Base-by-base conservation (phyloP, 2,797 vertebrate genomes). In the Choloepus didactylus region DNA sequence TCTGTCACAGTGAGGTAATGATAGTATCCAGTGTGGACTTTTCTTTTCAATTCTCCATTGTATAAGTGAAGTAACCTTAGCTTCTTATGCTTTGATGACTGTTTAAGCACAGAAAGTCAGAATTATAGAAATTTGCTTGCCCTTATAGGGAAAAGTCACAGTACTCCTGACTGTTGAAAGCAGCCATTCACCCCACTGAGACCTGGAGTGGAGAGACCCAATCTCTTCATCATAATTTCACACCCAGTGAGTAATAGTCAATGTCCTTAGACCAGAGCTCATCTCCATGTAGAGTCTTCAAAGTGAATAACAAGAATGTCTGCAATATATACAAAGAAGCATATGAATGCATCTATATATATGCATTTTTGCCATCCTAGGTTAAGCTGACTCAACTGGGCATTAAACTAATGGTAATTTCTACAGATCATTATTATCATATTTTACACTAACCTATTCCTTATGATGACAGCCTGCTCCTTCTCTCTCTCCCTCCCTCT, bases 321-420 rank as follows among this genome's bases (percentile, higher is more conserved):
- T 51, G 35, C 1, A 79, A 15, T 41, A 70, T 5, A 44, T 38
- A 8, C 6, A 59, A 66, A 73, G 25, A 2, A 69, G 3, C 18
- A 41, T 66, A 54, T 41, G 62, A 9, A 49, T 2, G 18, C 8
- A 27, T 35, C 35, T 9, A 2, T 31, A 0, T 73, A 1, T 27
- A 11, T 56, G 7, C 31, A 75, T 44, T 49, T 67, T 54, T 93
- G 3, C 25, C 29, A 2, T 29, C 18, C 54, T 85, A 15, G 21
- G 1, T 76, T 31, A 82, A 72, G 16, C 5, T 21, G 35, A 77
- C 51, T 60, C 3, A 80, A 54, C 5, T 81, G 14, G 12, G 0
- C 56, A 86, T 92, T 91, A 75, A 67, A 10, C 4, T 16, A 87
- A 56, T 73, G 38, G 5, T n/a, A 81, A 87, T 54, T 80, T 93